phyloP scores from a whole-genome alignment of 2,113 vertebrate species.

The Tachysurus fulvidraco region DNA sequence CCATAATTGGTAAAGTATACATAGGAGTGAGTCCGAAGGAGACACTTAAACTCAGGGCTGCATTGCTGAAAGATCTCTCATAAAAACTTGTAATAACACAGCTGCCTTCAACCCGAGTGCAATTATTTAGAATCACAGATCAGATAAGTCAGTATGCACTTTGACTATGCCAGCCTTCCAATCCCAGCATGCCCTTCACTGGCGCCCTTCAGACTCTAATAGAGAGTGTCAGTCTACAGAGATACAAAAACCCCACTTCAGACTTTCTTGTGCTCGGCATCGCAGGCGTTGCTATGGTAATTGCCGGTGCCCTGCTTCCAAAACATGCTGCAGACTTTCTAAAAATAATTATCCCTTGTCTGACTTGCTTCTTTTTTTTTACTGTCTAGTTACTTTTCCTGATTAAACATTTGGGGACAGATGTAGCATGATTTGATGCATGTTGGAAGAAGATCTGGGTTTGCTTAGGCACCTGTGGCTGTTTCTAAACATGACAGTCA shows the following conservation, averaged over 20 bases:
- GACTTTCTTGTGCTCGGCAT: slow-evolving; percentile 57
- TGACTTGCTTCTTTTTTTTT: slow-evolving; percentile 52
- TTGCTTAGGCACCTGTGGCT: slow-evolving; percentile 9
- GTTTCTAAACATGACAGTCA: slow-evolving; percentile 62
- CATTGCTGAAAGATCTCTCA: slow-evolving; percentile 10
- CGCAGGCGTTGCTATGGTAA: slow-evolving; percentile 74
- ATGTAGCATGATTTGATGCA: background rate
- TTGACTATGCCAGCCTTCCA: background rate
- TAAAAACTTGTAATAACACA: slow-evolving; percentile 22
- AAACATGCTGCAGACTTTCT: slow-evolving; percentile 76
- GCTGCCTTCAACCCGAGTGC: background rate
- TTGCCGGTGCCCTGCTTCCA: slow-evolving; percentile 64
- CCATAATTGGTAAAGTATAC: slow-evolving; percentile 40
- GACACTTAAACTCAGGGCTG: slow-evolving; percentile 9
- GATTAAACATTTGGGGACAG: background rate
- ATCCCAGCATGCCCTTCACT: slow-evolving; percentile 20
- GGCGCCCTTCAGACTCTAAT: slow-evolving; percentile 28
- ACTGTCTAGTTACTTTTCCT: slow-evolving; percentile 45
- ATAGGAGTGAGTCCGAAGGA: background rate
- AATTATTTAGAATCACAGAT: slow-evolving; percentile 5
- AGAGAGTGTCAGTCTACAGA: slow-evolving; percentile 47
- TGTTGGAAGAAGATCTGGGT: slow-evolving; percentile 54
- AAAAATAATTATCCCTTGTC: slow-evolving; percentile 69
- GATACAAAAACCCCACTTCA: slow-evolving; percentile 50
- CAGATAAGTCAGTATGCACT: slow-evolving; percentile 19